Base-by-base conservation (phyloP, 1,140 invertebrate species). In the Drosophila eugracilis region DNA sequence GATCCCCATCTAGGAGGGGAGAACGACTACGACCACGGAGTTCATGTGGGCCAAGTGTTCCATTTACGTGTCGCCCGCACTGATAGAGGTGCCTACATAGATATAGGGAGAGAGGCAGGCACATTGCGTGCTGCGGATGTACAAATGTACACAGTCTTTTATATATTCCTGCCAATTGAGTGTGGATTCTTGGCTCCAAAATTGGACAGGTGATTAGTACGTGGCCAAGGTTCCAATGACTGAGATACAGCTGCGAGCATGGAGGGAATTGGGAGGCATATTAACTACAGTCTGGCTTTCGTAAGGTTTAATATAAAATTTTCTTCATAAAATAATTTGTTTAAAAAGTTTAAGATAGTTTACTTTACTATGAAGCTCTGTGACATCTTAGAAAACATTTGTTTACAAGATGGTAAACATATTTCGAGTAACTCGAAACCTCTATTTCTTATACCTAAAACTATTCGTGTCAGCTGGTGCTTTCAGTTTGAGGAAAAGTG, bases 181-280 rank as follows among this genome's bases (percentile, higher is more conserved):
- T 45, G 41, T 62, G 57, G 70, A 73, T 54, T 73, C 70, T 62
- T 47, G n/a, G 15, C 47, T 62, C 71, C 70, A 65, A 74, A 75
- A 50, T 44, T 58, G 63, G 58, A 65, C 76, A 75, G 77, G 84
- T 85, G 76, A 81, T 44, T 59, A 73, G 69, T 83, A 83, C 75
- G 81, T 86, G 77, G 69, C 59, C 69, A 54, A 75, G 52, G 74
- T 60, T 62, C 54, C 69, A 55, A 53, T 69, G 53, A 47, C 55
- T 58, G 53, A 74, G 49, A 78, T 66, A 39, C 15, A 9, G 6
- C 19, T 22, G 28, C 10, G 6, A 32, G 30, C 14, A 21, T 5
- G 3, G n/a, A 9, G 12, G 30, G 24, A 49, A 26, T 15, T 12
- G 42, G 19, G 65, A 19, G 50, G 26, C 19, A 42, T 22, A 42